Base-by-base conservation (phyloP, 2,113 vertebrate species). In the Marmota monax region DNA sequence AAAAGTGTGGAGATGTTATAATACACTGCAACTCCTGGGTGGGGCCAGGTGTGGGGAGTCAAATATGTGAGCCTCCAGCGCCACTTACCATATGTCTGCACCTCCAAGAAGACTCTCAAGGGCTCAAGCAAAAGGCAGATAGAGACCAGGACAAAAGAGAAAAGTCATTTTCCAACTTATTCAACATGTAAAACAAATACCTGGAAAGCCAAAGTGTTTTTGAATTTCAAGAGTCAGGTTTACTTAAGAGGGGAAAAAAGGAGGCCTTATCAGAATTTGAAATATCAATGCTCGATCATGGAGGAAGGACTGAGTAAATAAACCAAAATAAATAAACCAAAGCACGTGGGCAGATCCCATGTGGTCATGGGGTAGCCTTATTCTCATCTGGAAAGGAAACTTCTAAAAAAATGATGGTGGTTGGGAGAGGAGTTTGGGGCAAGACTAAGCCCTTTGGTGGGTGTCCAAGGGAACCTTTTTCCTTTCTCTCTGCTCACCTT, bases 201-300 rank as follows among this genome's bases (percentile, higher is more conserved):
- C 0, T 6, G 7, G 70, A 94, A 91, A 76, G 42, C 29, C 39
- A 53, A 86, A 76, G 37, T n/a, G 18, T 20, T 79, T 93, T 89
- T 93, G 77, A 72, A 84, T 97, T 93, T 80, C 53, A 88, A 93
- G 74, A 94, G 32, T 10, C 27, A 22, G 17, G 14, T 45, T 87
- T 89, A 48, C 29, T 23, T 87, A 80, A 92, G 20, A 84, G 39
- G 32, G 8, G 1, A 53, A 23, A 61, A 29, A 82, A 45, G 27
- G n/a, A 58, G 18, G 12, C 48, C 78, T 70, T 83, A 61, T 93
- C 63, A 89, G 69, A 96, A 77, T 84, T 58, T 45, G 25, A 95
- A 92, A 42, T 53, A 84, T 65, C 76, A 84, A 8, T 61, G 74
- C 7, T 45, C 89, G 23, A 61, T 23, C 48, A 79, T 83, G 56